phyloP scores from a whole-genome alignment of 2,888 invertebrate species.

The Idaea straminata region DNA sequence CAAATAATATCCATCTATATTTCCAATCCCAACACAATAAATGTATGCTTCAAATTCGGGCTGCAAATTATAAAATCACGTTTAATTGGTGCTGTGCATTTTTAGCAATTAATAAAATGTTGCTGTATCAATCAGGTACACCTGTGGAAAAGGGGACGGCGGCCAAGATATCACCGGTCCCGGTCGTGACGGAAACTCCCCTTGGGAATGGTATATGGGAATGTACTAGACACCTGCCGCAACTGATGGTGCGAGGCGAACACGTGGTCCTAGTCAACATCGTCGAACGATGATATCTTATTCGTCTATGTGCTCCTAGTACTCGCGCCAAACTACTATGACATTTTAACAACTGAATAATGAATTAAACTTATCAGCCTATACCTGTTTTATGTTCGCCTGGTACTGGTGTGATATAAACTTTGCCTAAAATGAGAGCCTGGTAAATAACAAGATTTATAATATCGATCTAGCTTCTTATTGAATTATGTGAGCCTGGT shows the following conservation, averaged over 20 bases:
- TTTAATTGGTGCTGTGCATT: too few species aligned
- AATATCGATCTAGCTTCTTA: background rate
- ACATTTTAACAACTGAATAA: background rate
- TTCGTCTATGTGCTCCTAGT: constrained; percentile 14
- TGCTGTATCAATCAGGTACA: constrained; percentile 43
- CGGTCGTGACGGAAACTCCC: constrained; percentile 78
- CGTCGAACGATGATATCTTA: constrained; percentile 43
- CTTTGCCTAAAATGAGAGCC: background rate
- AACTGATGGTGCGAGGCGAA: constrained; percentile 88
- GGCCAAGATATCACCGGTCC: constrained; percentile 71
- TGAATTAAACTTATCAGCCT: constrained; percentile 2
- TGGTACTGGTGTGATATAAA: constrained; percentile 11
- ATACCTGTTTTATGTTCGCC: constrained; percentile 17
- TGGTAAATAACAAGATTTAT: background rate
- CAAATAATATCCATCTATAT: too few species aligned
- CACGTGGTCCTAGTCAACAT: constrained; percentile 83
- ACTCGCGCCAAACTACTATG: background rate
- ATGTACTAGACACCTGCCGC: constrained; percentile 83
- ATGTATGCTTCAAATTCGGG: background rate
- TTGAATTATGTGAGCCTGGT: background rate
- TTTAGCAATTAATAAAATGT: background rate
- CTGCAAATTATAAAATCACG: background rate
- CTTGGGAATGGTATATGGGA: constrained; percentile 82
- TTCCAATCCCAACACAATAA: too few species aligned
- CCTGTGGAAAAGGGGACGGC: constrained; percentile 63